Evolutionary conservation across 2,797 vertebrate species (phyloP), one percentile per base, ranked within the genome.

Genomic region (Acanthurus tractus): DNA sequence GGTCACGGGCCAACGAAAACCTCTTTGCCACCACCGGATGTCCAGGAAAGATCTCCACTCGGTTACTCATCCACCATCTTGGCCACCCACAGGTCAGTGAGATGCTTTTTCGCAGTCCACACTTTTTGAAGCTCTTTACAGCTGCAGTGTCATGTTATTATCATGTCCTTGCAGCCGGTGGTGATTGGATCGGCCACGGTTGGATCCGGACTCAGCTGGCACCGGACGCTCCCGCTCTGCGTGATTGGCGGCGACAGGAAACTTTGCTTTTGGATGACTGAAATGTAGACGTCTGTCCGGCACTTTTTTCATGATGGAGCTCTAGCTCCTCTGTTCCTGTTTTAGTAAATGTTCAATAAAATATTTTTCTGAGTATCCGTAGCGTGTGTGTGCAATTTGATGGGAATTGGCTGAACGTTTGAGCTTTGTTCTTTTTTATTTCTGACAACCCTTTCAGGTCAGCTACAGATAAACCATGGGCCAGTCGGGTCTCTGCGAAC

Each of bases 11-110:
- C 76, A 99, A 96, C 79, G 97, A 98, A 91, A 97, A 97, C 82
- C 89, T 99, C 22, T 99, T 99, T 76, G 97, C 97, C 83, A 99
- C 98, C 36, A 97, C 96, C n/a, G 97, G 97, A 76, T 99, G 95
- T 93, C 97, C 97, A 8, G 98, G 98, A 78, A 99, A 98, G 92
- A 95, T 97, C 87, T 92, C 78, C 49, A 98, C 94, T 88, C 97
- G 98, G 3, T 87, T 99, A 62, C 92, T 97, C 62, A 95, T 99
- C 88, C 98, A 99, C 94, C 97, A 99, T 85, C 96, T 99, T 78
- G 97, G 97, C 78, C 98, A 99, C 80, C 94, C 97, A 23, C 98
- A 99, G 97, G 98, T 99, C 90, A 91, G 91, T 81, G 12, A 20
- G 44, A 14, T 8, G 14, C 58, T n/a, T 74, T 74, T 25, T 40